phyloP scores from a whole-genome alignment of 2,113 vertebrate genomes.

The Triplophysa rosa region DNA sequence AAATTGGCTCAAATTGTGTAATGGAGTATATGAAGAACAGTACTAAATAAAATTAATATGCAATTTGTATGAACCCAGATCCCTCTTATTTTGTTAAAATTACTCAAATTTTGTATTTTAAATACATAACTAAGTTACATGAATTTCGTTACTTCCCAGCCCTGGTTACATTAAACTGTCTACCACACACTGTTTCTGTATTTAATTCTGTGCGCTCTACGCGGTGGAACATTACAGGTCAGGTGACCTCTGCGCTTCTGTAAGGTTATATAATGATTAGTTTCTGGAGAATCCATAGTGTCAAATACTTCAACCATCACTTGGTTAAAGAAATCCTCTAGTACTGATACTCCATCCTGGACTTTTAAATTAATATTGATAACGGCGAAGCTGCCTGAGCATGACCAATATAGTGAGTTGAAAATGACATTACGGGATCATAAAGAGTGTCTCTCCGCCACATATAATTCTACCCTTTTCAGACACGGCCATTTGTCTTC shows the following conservation, averaged over 20 bases:
- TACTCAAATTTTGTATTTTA: too few relatives aligned
- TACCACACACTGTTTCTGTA: background rate
- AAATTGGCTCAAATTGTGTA: too few relatives aligned
- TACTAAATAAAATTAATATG: too few relatives aligned
- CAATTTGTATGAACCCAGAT: too few relatives aligned
- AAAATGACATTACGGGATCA: slow-evolving; percentile 57
- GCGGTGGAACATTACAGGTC: background rate
- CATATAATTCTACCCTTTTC: slow-evolving; percentile 75
- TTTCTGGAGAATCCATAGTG: background rate
- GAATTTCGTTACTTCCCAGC: too few relatives aligned
- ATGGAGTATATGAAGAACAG: too few relatives aligned
- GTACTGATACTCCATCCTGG: background rate
- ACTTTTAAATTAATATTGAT: slow-evolving; percentile 37
- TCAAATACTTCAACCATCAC: slow-evolving; percentile 16
- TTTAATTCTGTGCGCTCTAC: background rate
- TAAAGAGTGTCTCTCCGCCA: slow-evolving; percentile 65
- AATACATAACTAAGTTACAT: too few relatives aligned
- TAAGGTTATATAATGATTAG: background rate
- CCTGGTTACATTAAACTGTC: slow-evolving; percentile 18
- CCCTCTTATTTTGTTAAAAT: too few relatives aligned
- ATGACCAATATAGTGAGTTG: slow-evolving; percentile 53
- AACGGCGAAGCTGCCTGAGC: slow-evolving; percentile 31
- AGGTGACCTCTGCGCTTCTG: background rate
- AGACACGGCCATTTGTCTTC: slow-evolving; percentile 73
- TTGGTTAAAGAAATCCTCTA: slow-evolving; percentile 10